Evolutionary conservation across 2,888 invertebrate genomes (phyloP).

Genomic region (Cephalotes varians): DNA sequence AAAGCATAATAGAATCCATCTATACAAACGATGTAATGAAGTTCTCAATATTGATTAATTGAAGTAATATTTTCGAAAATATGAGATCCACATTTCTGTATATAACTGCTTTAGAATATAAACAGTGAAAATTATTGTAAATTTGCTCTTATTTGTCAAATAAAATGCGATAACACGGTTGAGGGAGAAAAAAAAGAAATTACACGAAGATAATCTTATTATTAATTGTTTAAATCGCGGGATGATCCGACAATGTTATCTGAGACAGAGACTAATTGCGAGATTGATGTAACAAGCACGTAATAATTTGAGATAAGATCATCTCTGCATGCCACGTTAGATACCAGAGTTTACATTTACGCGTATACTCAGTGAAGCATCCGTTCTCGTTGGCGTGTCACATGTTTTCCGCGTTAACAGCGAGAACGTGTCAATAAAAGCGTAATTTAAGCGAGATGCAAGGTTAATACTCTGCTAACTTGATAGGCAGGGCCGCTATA

Average conservation of each 20-base stretch:
- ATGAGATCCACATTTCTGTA: not conserved
- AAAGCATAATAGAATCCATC: slow-evolving; percentile 15
- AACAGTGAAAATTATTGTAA: not conserved
- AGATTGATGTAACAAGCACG: not conserved
- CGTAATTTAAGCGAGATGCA: slow-evolving; percentile 34
- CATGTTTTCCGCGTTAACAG: slow-evolving; percentile 13
- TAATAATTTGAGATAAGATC: slow-evolving; percentile 17
- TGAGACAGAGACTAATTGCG: not conserved
- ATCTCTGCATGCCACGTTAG: not conserved
- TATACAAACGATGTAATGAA: slow-evolving; percentile 19
- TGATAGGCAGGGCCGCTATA: slow-evolving; percentile 5
- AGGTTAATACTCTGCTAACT: slow-evolving; percentile 26
- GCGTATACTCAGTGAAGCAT: not conserved
- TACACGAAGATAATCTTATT: not conserved
- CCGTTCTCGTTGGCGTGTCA: not conserved
- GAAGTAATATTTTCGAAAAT: slow-evolving; percentile 13
- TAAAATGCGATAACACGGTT: not conserved
- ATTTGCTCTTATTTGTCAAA: not conserved
- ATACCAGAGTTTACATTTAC: slow-evolving; percentile 9
- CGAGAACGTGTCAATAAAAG: slow-evolving; percentile 19
- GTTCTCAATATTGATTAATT: slow-evolving; percentile 26
- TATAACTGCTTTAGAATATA: not conserved
- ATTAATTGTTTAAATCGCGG: not conserved
- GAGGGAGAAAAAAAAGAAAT: not conserved
- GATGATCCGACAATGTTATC: not conserved